Evolutionary conservation across 2,113 vertebrate genomes (phyloP).

Genomic region (Hiodon alosoides): DNA sequence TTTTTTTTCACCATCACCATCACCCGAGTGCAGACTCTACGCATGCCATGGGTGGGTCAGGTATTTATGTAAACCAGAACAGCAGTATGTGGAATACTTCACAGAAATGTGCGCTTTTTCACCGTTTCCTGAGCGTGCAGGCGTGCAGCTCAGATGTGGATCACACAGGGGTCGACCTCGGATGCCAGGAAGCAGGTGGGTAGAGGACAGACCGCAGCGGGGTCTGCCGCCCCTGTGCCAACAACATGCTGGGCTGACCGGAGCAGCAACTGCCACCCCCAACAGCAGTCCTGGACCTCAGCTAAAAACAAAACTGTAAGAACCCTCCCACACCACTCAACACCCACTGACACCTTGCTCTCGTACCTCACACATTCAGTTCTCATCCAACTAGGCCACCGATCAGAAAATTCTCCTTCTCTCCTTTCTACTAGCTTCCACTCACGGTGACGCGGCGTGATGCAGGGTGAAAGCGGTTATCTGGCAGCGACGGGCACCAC

Average conservation of each 20-base stretch:
- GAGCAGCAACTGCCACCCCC: not conserved
- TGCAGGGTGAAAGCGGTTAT: constrained; percentile 13
- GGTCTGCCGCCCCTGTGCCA: not conserved
- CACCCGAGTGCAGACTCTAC: too few species aligned
- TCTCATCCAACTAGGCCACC: constrained; percentile 3
- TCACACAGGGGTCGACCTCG: not conserved
- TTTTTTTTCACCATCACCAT: too few species aligned
- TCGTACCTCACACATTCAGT: not conserved
- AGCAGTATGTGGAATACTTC: too few species aligned
- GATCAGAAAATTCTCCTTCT: not conserved
- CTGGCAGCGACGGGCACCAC: too few species aligned
- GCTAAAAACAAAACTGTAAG: not conserved
- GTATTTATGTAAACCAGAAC: too few species aligned
- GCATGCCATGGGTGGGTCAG: too few species aligned
- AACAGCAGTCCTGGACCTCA: not conserved
- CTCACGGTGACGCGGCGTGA: constrained; percentile 2
- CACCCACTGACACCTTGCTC: not conserved
- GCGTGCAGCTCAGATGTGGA: not conserved
- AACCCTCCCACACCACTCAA: not conserved
- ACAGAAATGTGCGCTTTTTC: too few species aligned
- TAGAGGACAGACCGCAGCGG: not conserved
- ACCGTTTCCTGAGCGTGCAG: too few species aligned
- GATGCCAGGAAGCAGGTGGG: not conserved
- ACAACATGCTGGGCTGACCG: too few species aligned
- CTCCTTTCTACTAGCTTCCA: constrained; percentile 2